phyloP scores from a whole-genome alignment of 1,140 invertebrate genomes.

The Aphis gossypii region DNA sequence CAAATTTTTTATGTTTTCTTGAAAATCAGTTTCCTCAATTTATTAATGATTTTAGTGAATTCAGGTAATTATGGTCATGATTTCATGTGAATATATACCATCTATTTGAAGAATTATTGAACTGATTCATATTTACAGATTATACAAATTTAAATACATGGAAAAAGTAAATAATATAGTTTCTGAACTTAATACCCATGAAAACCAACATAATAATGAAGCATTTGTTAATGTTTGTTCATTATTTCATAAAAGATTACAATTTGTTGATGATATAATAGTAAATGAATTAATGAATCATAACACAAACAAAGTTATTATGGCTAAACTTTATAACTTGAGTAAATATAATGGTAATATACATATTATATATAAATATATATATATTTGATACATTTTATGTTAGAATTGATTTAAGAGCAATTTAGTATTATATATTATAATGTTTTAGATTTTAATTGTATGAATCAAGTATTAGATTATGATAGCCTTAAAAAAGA shows the following conservation, averaged over 20 bases:
- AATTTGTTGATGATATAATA: not conserved
- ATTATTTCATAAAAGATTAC: slow-evolving; percentile 21
- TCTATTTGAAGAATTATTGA: not conserved
- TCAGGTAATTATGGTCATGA: not conserved
- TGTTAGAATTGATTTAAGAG: not conserved
- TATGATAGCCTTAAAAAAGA: slow-evolving; percentile 29
- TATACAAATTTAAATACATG: slow-evolving; percentile 28
- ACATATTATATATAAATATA: not conserved
- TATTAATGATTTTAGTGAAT: not conserved
- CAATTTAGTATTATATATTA: not conserved
- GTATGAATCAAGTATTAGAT: slow-evolving; percentile 9
- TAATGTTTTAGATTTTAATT: slow-evolving; percentile 36
- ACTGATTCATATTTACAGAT: not conserved
- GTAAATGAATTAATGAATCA: slow-evolving; percentile 10
- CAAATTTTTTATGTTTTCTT: slow-evolving; percentile 45
- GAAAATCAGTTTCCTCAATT: slow-evolving; percentile 33
- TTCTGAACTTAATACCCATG: not conserved
- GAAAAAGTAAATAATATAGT: slow-evolving; percentile 6
- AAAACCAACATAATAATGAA: slow-evolving; percentile 27
- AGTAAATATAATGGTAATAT: slow-evolving; percentile 42
- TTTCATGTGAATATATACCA: not conserved
- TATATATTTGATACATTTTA: not conserved
- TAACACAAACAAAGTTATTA: slow-evolving; percentile 21
- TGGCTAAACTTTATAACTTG: slow-evolving; percentile 10
- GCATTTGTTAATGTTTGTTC: slow-evolving; percentile 37